Evolutionary conservation across 2,797 vertebrate genomes (phyloP), one percentile per base, ranked within the genome.

Genomic region (Acipenser oxyrinchus): DNA sequence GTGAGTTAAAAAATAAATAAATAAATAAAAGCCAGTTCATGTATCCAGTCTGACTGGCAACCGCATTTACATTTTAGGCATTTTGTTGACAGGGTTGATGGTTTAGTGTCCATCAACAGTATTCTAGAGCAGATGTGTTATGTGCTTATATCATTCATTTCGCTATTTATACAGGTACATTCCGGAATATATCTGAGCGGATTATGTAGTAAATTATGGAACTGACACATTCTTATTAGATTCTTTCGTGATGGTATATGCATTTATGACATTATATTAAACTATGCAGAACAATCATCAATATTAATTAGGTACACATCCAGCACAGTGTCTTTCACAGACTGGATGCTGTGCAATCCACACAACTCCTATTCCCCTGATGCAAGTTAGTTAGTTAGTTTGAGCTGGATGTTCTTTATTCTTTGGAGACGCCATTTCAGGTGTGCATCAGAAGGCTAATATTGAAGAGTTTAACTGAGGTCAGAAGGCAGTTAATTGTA

Each of bases 151-250:
- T 55, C 53, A 55, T 55, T 55, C 0, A 55, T 10, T 55, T 55
- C 53, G 6, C 9, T 55, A n/a, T 55, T 55, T 55, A n/a, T 55
- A 55, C 9, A 55, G n/a, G 53, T 55, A 55, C 9, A 55, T 55
- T 55, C n/a, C 10, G n/a, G n/a, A 55, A 55, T 55, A 9, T 10
- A 55, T 10, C 53, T 55, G 6, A n/a, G 4, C n/a, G 7, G n/a
- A n/a, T 55, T n/a, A 4, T 55, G 53, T n/a, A 10, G 53, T 55
- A 55, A 55, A 55, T 55, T 55, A 55, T 55, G n/a, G 53, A 55
- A 55, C 10, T 55, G 53, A 55, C 53, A 55, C 53, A 55, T 55
- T n/a, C 53, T 55, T 55, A 55, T 55, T 55, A 55, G 53, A 55
- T 55, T n/a, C 53, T 55, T 55, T 55, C 53, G 2, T 55, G 53